Evolutionary conservation across 2,113 vertebrate genomes (phyloP).

Genomic region (Sander vitreus): DNA sequence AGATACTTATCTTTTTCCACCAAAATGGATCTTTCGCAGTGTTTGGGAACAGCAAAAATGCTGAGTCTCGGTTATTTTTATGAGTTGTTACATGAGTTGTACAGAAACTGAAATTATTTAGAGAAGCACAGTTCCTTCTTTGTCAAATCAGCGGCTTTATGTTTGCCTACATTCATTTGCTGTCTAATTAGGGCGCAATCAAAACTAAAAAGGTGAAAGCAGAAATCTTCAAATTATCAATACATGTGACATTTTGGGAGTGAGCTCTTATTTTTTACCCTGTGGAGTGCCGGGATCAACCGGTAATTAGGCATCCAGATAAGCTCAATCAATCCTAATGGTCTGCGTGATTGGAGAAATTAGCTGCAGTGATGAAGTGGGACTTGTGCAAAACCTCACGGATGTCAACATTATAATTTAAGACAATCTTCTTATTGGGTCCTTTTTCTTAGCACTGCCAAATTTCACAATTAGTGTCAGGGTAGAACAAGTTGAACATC

Average conservation of each 20-base stretch:
- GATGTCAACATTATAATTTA: not conserved
- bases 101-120: not conserved
- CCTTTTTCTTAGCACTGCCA: no score
- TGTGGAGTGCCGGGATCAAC: slow-evolving; percentile 2
- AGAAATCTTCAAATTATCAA: slow-evolving; percentile 21
- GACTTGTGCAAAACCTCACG: slow-evolving; percentile 9
- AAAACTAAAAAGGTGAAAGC: slow-evolving; percentile 22
- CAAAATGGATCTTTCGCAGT: not conserved
- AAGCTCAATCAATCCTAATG: slow-evolving; percentile 36
- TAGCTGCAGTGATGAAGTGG: not conserved
- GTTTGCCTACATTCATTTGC: not conserved
- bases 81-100: not conserved
- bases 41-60: not conserved
- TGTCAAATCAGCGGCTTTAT: slow-evolving; percentile 16
- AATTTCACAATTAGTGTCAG: no score
- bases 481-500: no score
- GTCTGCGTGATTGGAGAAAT: slow-evolving; percentile 40
- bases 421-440: not conserved
- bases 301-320: slow-evolving; percentile 39
- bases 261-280: not conserved
- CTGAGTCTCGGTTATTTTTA: slow-evolving; percentile 21
- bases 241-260: slow-evolving; percentile 2
- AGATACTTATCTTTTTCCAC: slow-evolving; percentile 18
- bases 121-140: not conserved
- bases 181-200: slow-evolving; percentile 31